Evolutionary conservation across 2,888 invertebrate genomes (phyloP), one percentile per base, ranked within the genome.

Genomic region (Volucella inanis): DNA sequence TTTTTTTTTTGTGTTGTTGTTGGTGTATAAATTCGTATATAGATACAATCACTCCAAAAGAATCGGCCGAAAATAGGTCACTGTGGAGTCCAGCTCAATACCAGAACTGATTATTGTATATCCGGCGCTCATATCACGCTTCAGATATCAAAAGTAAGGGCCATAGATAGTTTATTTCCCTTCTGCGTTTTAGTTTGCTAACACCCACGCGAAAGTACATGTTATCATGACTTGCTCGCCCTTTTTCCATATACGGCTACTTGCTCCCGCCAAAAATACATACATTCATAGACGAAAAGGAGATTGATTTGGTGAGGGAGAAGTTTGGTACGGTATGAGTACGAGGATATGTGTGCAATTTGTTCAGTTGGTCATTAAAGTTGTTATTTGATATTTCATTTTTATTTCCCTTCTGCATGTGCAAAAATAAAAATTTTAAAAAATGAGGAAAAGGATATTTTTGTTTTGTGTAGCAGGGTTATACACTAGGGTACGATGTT

Each of bases 71-170:
- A 74, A 74, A 18, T 83, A 78, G 83, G 83, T 83, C 83, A 74
- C 62, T 54, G 50, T 55, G 22, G 43, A n/a, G 8, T 6, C 47
- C 50, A 31, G 47, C 61, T 6, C 41, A 62, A 47, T 62, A 43
- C 64, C 75, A 18, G 15, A 76, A 68, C 75, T 81, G 68, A 83
- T 78, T 57, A 74, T 54, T 61, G 18, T 67, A 64, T 38, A 70
- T 57, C 61, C 65, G 45, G 15, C 67, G 70, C 45, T 79, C 52
- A 57, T 75, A 75, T 75, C 75, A 84, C 84, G 79, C 61, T 71
- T 84, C 83, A 79, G 43, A 75, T 79, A 70, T 79, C 75, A 74
- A 75, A 65, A 71, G 47, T 79, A 84, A 79, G 70, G 83, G 70
- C 50, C 84, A 70, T 59, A 64, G 55, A 74, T 83, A 78, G 67